Evolutionary conservation across 2,888 invertebrate species (phyloP).

Genomic region (Endomychus coccineus): DNA sequence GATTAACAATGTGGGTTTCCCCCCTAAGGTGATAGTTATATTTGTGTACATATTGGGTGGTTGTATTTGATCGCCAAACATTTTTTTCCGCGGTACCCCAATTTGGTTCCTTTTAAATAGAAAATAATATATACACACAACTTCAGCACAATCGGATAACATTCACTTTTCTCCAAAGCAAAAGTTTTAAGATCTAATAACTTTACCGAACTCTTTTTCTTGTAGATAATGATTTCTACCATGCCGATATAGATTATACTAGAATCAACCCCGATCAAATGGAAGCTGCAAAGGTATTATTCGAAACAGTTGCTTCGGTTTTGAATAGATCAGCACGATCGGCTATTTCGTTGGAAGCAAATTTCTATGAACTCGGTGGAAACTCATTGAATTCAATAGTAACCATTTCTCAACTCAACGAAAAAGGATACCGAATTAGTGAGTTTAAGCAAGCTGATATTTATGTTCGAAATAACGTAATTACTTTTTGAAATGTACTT

Average conservation of each 20-base stretch:
- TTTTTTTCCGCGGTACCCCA: too few relatives aligned
- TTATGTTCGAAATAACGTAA: too few relatives aligned
- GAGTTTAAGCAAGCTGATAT: too few relatives aligned
- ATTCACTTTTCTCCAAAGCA: too few relatives aligned
- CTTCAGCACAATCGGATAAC: too few relatives aligned
- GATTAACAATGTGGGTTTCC: too few relatives aligned
- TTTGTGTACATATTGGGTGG: too few relatives aligned
- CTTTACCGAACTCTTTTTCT: conserved; percentile 20
- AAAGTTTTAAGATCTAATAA: too few relatives aligned
- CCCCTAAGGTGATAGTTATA: too few relatives aligned
- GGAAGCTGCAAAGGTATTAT: conserved; percentile 59
- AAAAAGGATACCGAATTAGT: conserved; percentile 72
- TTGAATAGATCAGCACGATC: conserved; percentile 58
- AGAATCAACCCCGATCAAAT: conserved; percentile 54
- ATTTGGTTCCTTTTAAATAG: too few relatives aligned
- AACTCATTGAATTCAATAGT: conserved; percentile 81
- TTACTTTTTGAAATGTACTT: conserved; percentile 21
- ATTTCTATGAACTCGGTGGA: conserved; percentile 80
- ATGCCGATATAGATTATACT: conserved; percentile 59
- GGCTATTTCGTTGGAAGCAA: conserved; percentile 55
- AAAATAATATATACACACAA: too few relatives aligned
- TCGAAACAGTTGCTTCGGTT: conserved; percentile 67
- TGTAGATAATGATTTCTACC: conserved; percentile 46
- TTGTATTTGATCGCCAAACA: too few relatives aligned
- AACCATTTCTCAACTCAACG: conserved; percentile 68